These are phyloP conservation scores for Callaeas wilsoni DNA, from an alignment of 2,113 vertebrate species.

Conservation along the genomic window DNA sequence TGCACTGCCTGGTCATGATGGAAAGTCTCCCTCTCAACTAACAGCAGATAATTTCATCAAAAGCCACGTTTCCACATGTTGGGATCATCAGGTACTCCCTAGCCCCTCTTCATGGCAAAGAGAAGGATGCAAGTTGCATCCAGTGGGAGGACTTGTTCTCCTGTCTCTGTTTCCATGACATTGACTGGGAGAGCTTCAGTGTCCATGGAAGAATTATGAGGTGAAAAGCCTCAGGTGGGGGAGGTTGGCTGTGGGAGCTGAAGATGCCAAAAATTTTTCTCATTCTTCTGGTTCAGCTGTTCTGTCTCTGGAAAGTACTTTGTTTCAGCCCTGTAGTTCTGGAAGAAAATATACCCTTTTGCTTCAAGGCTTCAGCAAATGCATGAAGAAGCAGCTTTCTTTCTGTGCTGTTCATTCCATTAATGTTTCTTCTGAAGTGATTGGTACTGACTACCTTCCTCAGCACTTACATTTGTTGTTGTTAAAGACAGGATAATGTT, in stretches of 20 bases:
- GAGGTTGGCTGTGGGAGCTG: neutral
- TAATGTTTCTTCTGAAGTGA: neutral
- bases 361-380: neutral
- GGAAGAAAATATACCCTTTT: neutral
- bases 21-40: neutral
- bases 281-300: neutral
- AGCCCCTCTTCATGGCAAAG: neutral
- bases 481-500: neutral
- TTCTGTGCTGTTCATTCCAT: neutral
- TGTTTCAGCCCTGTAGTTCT: neutral
- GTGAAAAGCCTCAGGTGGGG: neutral
- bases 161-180: neutral
- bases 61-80: accelerated
- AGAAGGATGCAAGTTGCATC: neutral
- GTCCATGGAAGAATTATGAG: neutral
- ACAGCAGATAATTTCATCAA: neutral
- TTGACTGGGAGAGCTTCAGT: neutral
- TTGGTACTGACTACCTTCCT: neutral
- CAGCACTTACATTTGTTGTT: neutral
- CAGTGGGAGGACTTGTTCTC: neutral
- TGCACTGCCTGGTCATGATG: neutral
- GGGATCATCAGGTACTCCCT: neutral
- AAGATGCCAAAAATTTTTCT: neutral
- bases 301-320: neutral
- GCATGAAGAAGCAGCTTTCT: neutral